These are phyloP conservation scores for Incurvaria masculella DNA, from an alignment of 2,888 invertebrate genomes.

Conservation along the genomic window DNA sequence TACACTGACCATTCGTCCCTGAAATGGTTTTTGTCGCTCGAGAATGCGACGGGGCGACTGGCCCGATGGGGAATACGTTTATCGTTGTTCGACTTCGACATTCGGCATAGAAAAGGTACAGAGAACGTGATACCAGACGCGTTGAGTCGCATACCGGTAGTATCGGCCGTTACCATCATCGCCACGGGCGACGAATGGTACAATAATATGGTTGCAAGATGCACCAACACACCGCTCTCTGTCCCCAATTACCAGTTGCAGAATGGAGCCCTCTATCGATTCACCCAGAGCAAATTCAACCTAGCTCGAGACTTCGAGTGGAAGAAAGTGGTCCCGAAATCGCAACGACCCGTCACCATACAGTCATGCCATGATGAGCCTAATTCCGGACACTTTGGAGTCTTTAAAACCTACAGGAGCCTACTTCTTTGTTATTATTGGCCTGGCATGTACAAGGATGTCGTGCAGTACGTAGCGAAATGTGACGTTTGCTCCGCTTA, in stretches of 20 bases:
- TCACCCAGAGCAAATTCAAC: background rate
- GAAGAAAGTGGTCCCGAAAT: background rate
- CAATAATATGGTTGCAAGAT: background rate
- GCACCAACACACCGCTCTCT: background rate
- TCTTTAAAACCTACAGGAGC: slow-evolving; percentile 18
- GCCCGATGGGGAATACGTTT: slow-evolving; percentile 7
- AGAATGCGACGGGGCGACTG: slow-evolving; percentile 3
- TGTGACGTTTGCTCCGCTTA: slow-evolving; percentile 13
- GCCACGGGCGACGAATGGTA: background rate
- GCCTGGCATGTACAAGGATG: slow-evolving; percentile 16
- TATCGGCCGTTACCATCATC: background rate
- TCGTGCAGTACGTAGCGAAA: slow-evolving; percentile 9
- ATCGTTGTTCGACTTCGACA: slow-evolving; percentile 3
- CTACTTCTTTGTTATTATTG: slow-evolving; percentile 14
- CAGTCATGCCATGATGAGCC: slow-evolving; percentile 4
- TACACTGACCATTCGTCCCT: background rate
- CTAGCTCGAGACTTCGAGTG: background rate
- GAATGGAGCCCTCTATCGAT: background rate
- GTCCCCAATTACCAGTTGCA: background rate
- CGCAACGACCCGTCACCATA: background rate
- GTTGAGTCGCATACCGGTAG: slow-evolving; percentile 6
- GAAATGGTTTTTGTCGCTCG: slow-evolving; percentile 12
- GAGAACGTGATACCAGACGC: slow-evolving; percentile 9
- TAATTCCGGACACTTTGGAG: slow-evolving; percentile 16
- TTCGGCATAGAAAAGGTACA: slow-evolving; percentile 8